A percentile compares a stretch with the other conserved stretches of the same genome.
Evolutionary conservation across 2,797 vertebrate genomes (phyloP).

Genomic region (Enoplosus armatus): DNA sequence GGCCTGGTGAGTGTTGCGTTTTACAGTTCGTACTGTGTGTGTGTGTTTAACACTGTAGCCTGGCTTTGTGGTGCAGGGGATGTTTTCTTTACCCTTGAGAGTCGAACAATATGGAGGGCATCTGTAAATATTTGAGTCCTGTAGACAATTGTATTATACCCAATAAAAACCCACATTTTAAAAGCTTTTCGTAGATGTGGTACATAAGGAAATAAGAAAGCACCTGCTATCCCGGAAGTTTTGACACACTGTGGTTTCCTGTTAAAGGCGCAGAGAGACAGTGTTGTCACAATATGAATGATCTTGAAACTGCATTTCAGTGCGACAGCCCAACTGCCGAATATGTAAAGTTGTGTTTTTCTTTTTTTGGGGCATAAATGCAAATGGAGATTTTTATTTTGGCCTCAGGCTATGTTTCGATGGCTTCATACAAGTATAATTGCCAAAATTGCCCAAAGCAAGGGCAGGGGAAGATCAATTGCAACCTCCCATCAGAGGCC

Average conservation of each 20-base stretch:
- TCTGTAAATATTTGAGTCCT: not conserved
- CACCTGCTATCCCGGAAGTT: constrained; percentile 61
- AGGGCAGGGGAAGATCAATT: constrained; percentile 54
- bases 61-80: not conserved
- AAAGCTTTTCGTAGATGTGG: too few species aligned
- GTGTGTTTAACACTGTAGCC: not conserved
- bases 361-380: constrained; percentile 15
- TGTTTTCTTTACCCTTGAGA: not conserved
- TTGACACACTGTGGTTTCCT: constrained; percentile 63
- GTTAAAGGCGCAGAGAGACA: constrained; percentile 28
- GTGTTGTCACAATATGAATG: constrained; percentile 16
- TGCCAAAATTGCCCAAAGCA: constrained; percentile 65
- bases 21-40: not conserved
- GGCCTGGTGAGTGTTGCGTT: constrained; percentile 91
- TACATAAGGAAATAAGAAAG: constrained; percentile 8
- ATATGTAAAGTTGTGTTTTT: constrained; percentile 33
- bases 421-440: constrained; percentile 56
- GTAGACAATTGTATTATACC: not conserved
- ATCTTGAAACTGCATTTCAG: constrained; percentile 46
- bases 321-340: constrained; percentile 13
- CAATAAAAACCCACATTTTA: too few species aligned
- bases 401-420: constrained; percentile 54
- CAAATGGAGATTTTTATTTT: constrained; percentile 58
- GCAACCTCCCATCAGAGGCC: constrained; percentile 29
- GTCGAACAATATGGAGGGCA: not conserved